These are phyloP conservation scores for Cataglyphis altisquamis DNA, from an alignment of 2,888 invertebrate species.

Conservation along the genomic window DNA sequence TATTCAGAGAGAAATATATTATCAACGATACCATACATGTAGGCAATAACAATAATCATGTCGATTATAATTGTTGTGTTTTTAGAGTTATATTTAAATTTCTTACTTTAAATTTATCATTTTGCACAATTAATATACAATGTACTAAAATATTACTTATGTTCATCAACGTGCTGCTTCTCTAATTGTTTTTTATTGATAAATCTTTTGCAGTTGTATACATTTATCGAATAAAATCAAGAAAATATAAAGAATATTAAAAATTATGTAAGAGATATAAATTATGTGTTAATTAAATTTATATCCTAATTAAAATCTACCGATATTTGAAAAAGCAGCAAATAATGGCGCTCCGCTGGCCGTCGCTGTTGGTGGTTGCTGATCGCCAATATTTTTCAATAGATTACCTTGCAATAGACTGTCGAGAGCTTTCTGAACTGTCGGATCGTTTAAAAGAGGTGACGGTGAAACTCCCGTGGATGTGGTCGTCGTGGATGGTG, in stretches of 20 bases:
- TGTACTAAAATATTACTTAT: conserved; percentile 44
- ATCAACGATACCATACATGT: conserved; percentile 7
- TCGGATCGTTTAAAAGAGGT: conserved; percentile 91
- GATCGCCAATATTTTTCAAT: conserved; percentile 87
- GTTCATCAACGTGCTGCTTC: neutral
- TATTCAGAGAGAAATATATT: conserved; percentile 14
- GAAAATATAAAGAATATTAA: conserved; percentile 9
- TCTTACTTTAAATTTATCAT: conserved; percentile 16
- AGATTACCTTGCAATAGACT: conserved; percentile 89
- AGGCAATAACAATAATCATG: conserved; percentile 26
- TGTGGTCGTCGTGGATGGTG: conserved; percentile 76
- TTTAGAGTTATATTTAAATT: neutral
- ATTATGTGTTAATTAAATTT: neutral
- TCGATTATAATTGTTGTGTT: conserved; percentile 25
- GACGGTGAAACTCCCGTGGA: conserved; percentile 85
- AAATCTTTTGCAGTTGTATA: neutral
- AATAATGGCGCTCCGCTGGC: conserved; percentile 81
- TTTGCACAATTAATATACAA: conserved; percentile 48
- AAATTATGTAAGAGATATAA: neutral
- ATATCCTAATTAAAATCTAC: conserved; percentile 79
- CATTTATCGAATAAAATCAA: conserved; percentile 18
- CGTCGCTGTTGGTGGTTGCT: conserved; percentile 77
- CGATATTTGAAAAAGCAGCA: conserved; percentile 84
- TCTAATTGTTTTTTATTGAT: neutral
- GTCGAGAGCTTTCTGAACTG: conserved; percentile 93